Conservation (phyloP, 2,113 vertebrate genomes). For the Boleophthalmus pectinirostris region DNA sequence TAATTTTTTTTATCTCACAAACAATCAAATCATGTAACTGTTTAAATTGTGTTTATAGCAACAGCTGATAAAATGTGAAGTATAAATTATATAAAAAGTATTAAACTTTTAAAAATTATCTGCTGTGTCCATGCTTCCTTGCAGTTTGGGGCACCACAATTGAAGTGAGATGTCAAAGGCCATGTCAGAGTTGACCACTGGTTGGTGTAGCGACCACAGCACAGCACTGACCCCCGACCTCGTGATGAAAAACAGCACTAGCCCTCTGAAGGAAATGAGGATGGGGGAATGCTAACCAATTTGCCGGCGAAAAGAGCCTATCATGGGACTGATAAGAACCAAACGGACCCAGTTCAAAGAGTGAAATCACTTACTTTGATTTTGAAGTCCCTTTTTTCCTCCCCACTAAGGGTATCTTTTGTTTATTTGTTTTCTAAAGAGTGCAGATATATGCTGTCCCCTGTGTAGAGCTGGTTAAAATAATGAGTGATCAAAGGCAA, state of each 20-base stretch:
- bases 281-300: conserved; percentile 43
- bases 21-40: not conserved
- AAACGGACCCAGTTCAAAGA: conserved; percentile 68
- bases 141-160: not conserved
- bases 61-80: too few relatives aligned
- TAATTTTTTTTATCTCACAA: not conserved
- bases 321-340: conserved; percentile 67
- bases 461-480: conserved; percentile 13
- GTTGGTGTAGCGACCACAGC: conserved; percentile 25
- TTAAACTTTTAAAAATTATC: not conserved
- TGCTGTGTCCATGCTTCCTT: not conserved
- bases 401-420: conserved; percentile 26
- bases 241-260: conserved; percentile 67
- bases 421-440: conserved; percentile 53
- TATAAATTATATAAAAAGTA: too few relatives aligned
- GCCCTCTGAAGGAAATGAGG: conserved; percentile 62
- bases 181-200: conserved; percentile 3
- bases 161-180: conserved; percentile 10
- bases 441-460: conserved; percentile 27
- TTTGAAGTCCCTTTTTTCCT: conserved; percentile 42
- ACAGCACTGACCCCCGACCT: conserved; percentile 49
- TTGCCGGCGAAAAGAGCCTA: conserved; percentile 45
- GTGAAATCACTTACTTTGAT: conserved; percentile 50
- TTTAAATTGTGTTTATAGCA: not conserved
- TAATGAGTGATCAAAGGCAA: conserved; percentile 35